Conservation (phyloP, 2,888 invertebrate genomes). For the Pseudeuparius sepicola region DNA sequence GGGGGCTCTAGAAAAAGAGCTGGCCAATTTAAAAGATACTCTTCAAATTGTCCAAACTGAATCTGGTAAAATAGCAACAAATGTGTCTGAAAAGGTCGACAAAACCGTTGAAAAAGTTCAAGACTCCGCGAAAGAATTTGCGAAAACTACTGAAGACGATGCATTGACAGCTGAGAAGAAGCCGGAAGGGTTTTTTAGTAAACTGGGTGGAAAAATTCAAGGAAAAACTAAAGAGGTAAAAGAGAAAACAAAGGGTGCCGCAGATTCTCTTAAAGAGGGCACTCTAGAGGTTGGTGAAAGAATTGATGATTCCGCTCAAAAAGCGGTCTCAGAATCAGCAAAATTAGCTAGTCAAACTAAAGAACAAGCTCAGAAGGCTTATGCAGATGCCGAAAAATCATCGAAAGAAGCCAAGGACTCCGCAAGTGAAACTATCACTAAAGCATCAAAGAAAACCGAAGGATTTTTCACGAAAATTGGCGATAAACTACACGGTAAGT, state of each 20-base stretch:
- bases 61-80: no score
- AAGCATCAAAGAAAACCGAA: neutral
- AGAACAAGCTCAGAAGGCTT: neutral
- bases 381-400: neutral
- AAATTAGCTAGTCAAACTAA: neutral
- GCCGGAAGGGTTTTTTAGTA: constrained; percentile 21
- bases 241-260: no score
- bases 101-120: no score
- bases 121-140: no score
- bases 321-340: neutral
- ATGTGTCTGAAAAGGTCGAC: no score
- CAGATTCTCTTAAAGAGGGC: constrained; percentile 2
- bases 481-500: neutral
- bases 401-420: neutral
- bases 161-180: constrained; percentile 18
- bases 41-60: no score
- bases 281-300: neutral
- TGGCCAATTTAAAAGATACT: neutral
- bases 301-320: constrained; percentile 3
- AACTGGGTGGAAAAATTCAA: constrained; percentile 18
- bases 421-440: neutral
- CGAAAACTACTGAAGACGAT: no score
- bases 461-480: neutral
- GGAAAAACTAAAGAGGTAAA: constrained; percentile 19
- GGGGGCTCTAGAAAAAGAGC: no score